Percentiles rank a stretch among this genome's conserved stretches.
Conservation (phyloP, 2,113 vertebrate genomes). For the Cephalopholis sonnerati region DNA sequence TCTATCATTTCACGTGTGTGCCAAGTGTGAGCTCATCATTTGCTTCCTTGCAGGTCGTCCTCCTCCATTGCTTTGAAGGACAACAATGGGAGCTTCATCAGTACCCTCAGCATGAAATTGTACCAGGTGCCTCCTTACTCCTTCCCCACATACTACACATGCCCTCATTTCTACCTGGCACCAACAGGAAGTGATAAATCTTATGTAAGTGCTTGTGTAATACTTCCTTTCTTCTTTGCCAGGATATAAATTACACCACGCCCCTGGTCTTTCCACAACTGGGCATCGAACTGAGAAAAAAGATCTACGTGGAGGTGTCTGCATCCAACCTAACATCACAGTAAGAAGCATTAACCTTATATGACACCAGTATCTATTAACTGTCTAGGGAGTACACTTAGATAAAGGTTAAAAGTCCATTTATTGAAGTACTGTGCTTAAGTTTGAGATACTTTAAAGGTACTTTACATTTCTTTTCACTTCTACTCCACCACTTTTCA, state of each 20-base stretch:
- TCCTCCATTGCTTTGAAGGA: constrained; percentile 82
- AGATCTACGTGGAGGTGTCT: constrained; percentile 76
- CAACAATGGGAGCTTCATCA: constrained; percentile 84
- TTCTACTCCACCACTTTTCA: too few relatives aligned
- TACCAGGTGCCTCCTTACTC: constrained; percentile 58
- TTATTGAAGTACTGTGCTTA: not conserved
- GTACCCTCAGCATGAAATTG: constrained; percentile 80
- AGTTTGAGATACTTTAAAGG: too few relatives aligned
- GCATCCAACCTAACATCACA: constrained; percentile 81
- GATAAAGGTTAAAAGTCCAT: not conserved
- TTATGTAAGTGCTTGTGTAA: not conserved
- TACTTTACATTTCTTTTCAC: too few relatives aligned
- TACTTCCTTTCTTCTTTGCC: constrained; percentile 15
- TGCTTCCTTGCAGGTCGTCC: constrained; percentile 69
- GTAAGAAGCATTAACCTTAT: constrained; percentile 67
- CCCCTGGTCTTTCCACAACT: constrained; percentile 70
- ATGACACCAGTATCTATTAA: not conserved
- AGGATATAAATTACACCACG: constrained; percentile 76
- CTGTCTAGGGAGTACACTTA: too few relatives aligned
- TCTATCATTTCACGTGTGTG: not conserved
- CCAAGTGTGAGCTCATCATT: not conserved
- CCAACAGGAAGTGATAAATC: not conserved
- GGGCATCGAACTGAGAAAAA: constrained; percentile 77
- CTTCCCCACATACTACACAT: not conserved
- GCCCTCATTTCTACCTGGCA: not conserved